Percentiles rank a stretch among this genome's conserved stretches.
phyloP scores from a whole-genome alignment of 1,140 invertebrate genomes.

The Trinorchestia longiramus region DNA sequence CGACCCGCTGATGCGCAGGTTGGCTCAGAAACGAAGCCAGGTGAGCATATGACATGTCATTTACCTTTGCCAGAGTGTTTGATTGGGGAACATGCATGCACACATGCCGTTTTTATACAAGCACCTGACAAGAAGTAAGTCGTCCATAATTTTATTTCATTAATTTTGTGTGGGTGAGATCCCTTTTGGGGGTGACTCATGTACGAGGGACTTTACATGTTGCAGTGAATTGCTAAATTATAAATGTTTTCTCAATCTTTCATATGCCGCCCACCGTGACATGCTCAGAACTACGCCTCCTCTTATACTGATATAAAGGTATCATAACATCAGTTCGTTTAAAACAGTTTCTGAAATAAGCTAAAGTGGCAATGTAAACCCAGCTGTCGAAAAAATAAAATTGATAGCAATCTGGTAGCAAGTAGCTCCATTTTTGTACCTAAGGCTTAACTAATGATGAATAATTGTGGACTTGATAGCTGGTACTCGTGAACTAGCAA shows the following conservation, averaged over 20 bases:
- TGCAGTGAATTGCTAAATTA: not conserved
- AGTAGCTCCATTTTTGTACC: too few relatives aligned
- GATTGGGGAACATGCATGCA: too few relatives aligned
- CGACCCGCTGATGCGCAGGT: not conserved
- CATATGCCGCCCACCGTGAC: not conserved
- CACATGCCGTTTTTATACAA: too few relatives aligned
- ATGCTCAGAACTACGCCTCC: too few relatives aligned
- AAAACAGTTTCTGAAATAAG: not conserved
- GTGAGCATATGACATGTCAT: not conserved
- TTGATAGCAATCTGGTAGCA: too few relatives aligned
- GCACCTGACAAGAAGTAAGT: too few relatives aligned
- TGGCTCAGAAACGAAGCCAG: not conserved
- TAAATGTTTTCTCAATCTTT: not conserved
- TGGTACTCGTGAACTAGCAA: too few relatives aligned
- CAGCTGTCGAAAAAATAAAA: too few relatives aligned
- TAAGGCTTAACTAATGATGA: too few relatives aligned
- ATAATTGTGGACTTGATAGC: too few relatives aligned
- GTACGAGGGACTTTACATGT: not conserved
- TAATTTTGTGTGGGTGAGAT: not conserved
- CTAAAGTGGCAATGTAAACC: not conserved
- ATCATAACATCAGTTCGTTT: not conserved
- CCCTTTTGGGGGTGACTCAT: not conserved
- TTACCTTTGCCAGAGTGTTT: not conserved
- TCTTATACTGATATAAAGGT: not conserved
- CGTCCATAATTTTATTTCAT: not conserved